Percentiles rank a stretch among this genome's conserved stretches.
phyloP scores from a whole-genome alignment of 2,797 vertebrate genomes.

The Acrossocheilus fasciatus region DNA sequence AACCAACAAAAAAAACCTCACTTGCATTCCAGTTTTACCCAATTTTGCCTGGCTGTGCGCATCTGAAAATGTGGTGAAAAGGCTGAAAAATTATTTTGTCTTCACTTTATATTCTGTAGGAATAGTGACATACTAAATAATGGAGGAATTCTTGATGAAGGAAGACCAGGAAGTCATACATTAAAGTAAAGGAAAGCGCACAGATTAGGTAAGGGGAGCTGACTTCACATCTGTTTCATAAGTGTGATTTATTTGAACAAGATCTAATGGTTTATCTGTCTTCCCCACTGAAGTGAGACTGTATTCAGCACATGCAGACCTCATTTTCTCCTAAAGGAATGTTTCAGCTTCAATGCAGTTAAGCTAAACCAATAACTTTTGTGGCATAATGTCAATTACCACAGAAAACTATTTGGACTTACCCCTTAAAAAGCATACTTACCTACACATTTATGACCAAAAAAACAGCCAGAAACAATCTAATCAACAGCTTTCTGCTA shows the following conservation, averaged over 20 bases:
- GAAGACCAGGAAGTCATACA: background rate
- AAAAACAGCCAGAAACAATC: background rate
- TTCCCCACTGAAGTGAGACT: background rate
- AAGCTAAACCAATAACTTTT: slow-evolving; percentile 5
- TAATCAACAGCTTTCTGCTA: background rate
- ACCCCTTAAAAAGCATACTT: background rate
- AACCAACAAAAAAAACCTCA: background rate
- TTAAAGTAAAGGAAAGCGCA: slow-evolving; percentile 33
- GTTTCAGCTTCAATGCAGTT: background rate
- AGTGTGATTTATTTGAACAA: slow-evolving; percentile 35
- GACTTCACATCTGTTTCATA: slow-evolving; percentile 25
- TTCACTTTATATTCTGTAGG: slow-evolving; percentile 22
- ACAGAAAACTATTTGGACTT: background rate
- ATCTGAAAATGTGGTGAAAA: background rate
- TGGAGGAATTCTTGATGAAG: slow-evolving; percentile 23
- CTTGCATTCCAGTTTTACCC: background rate
- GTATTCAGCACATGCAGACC: slow-evolving; percentile 3
- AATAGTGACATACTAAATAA: slow-evolving; percentile 1
- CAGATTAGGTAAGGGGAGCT: slow-evolving; percentile 26
- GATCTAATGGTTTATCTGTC: slow-evolving; percentile 30
- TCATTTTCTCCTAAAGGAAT: background rate
- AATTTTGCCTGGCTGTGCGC: background rate
- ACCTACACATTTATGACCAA: background rate
- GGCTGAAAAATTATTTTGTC: background rate
- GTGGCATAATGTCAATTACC: slow-evolving; percentile 3